A percentile compares a stretch with the other conserved stretches of the same genome.
Conservation (phyloP, 2,113 vertebrate species). For the Silurus meridionalis region DNA sequence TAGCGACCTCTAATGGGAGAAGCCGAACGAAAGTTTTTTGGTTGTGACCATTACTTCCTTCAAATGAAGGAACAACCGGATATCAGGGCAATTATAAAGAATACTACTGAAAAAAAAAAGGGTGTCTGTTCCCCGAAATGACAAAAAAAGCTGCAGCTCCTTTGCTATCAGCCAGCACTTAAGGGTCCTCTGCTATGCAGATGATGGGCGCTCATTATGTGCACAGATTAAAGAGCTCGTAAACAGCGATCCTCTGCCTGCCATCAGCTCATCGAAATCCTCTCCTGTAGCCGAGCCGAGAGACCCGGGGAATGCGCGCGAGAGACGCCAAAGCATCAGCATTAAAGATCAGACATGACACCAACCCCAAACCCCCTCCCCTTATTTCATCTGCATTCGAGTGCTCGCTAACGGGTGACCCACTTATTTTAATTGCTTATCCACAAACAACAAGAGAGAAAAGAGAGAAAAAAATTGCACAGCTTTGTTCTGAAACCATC, state of each 20-base stretch:
- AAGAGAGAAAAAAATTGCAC: slow-evolving; percentile 60
- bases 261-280: slow-evolving; percentile 44
- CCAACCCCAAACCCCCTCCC: slow-evolving; percentile 30
- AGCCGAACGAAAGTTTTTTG: too few relatives aligned
- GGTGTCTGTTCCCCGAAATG: background rate
- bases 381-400: slow-evolving; percentile 54
- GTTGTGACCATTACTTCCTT: background rate
- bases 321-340: slow-evolving; percentile 52
- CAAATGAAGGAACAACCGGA: background rate
- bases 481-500: slow-evolving; percentile 64
- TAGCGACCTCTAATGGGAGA: too few relatives aligned
- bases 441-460: slow-evolving; percentile 66
- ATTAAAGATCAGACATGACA: slow-evolving; percentile 58
- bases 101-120: background rate
- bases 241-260: slow-evolving; percentile 53
- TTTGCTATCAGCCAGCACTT: slow-evolving; percentile 20
- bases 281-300: slow-evolving; percentile 42
- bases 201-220: slow-evolving; percentile 52
- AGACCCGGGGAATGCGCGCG: slow-evolving; percentile 43
- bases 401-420: slow-evolving; percentile 71
- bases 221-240: slow-evolving; percentile 49
- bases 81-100: background rate
- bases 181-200: slow-evolving; percentile 46
- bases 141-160: background rate
- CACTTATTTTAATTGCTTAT: slow-evolving; percentile 79